phyloP scores from a whole-genome alignment of 2,113 vertebrate genomes.

The Ardeotis arabs region DNA sequence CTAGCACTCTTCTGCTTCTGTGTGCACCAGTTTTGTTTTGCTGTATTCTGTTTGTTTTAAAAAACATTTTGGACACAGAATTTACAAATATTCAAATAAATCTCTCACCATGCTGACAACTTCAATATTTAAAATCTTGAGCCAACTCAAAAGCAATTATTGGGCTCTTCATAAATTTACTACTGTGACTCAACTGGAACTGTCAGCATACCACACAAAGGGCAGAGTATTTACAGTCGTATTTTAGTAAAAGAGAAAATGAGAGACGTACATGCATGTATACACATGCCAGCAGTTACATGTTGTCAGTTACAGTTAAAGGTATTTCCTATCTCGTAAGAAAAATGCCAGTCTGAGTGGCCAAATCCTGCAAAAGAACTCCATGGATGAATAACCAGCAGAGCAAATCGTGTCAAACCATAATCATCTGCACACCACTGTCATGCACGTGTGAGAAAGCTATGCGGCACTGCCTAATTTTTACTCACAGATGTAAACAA shows the following conservation, averaged over 20 bases:
- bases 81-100: constrained; percentile 67
- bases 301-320: neutral
- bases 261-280: neutral
- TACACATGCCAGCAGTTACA: neutral
- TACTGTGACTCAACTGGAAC: constrained; percentile 9
- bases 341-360: neutral
- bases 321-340: neutral
- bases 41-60: neutral
- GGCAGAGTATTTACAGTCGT: neutral
- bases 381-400: neutral
- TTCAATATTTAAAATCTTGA: constrained; percentile 51
- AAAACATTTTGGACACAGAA: constrained; percentile 22
- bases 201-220: neutral
- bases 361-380: neutral
- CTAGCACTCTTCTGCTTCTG: constrained; percentile 2
- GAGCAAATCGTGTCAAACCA: neutral
- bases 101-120: constrained; percentile 62
- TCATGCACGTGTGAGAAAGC: neutral
- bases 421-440: neutral
- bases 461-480: neutral
- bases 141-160: constrained; percentile 66
- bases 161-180: constrained; percentile 56
- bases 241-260: neutral
- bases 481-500: constrained; percentile 1
- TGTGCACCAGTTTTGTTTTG: constrained; percentile 26